These are phyloP conservation scores for Cyaniris semiargus DNA, from an alignment of 2,888 invertebrate genomes.

Conservation along the genomic window DNA sequence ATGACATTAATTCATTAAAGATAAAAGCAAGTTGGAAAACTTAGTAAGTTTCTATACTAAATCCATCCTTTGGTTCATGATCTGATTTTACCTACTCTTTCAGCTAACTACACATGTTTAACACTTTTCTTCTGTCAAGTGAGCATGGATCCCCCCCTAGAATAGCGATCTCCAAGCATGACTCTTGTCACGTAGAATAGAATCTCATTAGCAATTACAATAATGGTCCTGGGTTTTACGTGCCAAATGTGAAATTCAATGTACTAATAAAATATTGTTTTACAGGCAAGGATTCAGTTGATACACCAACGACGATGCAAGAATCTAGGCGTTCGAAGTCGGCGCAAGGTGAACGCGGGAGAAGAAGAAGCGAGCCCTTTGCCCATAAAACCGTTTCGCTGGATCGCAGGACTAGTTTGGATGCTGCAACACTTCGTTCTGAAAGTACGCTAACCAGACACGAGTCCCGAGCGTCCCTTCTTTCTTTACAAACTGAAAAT, in stretches of 20 bases:
- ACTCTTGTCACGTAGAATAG: conserved; percentile 44
- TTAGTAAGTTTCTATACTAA: not conserved
- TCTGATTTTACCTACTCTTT: not conserved
- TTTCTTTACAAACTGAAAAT: conserved; percentile 72
- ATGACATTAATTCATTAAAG: not conserved
- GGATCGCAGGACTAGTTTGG: conserved; percentile 83
- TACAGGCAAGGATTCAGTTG: conserved; percentile 81
- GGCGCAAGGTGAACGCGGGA: conserved; percentile 70
- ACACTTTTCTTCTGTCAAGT: conserved; percentile 24
- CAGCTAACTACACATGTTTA: not conserved
- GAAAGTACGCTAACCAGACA: conserved; percentile 60
- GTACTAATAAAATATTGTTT: conserved; percentile 41
- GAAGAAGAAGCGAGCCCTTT: conserved; percentile 69
- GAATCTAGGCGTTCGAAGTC: conserved; percentile 67
- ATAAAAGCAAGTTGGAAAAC: not conserved
- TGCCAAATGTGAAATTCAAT: not conserved
- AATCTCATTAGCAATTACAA: conserved; percentile 37
- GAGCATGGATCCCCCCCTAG: conserved; percentile 44
- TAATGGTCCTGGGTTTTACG: conserved; percentile 62
- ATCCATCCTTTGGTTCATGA: not conserved
- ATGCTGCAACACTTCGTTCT: conserved; percentile 67
- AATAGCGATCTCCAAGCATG: conserved; percentile 45
- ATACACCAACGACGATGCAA: conserved; percentile 70
- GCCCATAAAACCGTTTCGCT: conserved; percentile 61
- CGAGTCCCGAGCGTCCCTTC: conserved; percentile 71